Conservation (phyloP, 2,113 vertebrate species). For the Gavialis gangeticus region DNA sequence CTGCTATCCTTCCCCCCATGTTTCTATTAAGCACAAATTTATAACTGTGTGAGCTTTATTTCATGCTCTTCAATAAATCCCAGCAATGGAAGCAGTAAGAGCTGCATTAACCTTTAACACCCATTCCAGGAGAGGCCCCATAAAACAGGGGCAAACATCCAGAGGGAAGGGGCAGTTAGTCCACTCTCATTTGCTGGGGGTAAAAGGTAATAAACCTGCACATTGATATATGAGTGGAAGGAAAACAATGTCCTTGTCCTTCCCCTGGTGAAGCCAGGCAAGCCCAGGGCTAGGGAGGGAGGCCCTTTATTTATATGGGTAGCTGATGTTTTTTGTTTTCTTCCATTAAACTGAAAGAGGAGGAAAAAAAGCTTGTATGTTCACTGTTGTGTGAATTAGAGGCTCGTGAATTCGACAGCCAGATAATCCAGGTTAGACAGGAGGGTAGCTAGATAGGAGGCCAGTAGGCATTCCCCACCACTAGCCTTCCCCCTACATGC, state of each 20-base stretch:
- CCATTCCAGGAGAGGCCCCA: background rate
- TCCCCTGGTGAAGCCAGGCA: background rate
- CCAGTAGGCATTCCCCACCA: too few relatives aligned
- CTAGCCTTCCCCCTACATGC: too few relatives aligned
- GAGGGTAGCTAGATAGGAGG: too few relatives aligned
- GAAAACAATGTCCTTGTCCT: accelerated
- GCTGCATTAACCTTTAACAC: background rate
- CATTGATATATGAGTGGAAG: accelerated
- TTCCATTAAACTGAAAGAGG: background rate
- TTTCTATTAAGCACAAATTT: constrained; percentile 43
- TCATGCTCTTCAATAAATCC: constrained; percentile 3
- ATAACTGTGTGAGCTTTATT: background rate
- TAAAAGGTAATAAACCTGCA: background rate
- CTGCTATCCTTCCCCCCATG: background rate
- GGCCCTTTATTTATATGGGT: background rate
- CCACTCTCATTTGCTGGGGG: accelerated
- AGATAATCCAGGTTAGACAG: background rate
- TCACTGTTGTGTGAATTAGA: background rate
- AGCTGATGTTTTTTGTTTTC: too few relatives aligned
- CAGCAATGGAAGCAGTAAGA: accelerated
- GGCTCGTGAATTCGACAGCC: background rate
- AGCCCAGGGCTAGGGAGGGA: background rate
- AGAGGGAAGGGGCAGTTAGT: background rate
- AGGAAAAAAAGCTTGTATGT: too few relatives aligned
- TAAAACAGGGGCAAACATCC: background rate